These are phyloP conservation scores for Brenthis ino DNA, from an alignment of 2,888 invertebrate species.

Conservation along the genomic window DNA sequence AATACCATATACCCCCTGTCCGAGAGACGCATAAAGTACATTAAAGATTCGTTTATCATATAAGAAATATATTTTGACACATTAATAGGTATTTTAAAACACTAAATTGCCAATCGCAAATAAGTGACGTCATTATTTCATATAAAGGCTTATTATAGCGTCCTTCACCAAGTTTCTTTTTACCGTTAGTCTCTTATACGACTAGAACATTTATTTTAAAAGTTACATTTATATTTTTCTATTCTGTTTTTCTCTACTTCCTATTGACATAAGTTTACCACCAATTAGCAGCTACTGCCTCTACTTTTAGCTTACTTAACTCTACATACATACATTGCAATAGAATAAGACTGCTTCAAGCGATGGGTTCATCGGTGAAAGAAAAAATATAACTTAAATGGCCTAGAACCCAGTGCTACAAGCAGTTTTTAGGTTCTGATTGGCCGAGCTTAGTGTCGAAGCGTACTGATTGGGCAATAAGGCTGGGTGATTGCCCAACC, in stretches of 20 bases:
- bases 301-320: constrained; percentile 74
- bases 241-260: constrained; percentile 71
- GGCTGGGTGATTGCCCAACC: constrained; percentile 89
- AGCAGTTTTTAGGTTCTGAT: constrained; percentile 66
- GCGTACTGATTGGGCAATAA: constrained; percentile 86
- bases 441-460: constrained; percentile 66
- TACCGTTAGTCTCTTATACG: constrained; percentile 70
- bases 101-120: constrained; percentile 81
- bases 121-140: constrained; percentile 66
- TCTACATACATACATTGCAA: constrained; percentile 81
- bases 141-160: constrained; percentile 79
- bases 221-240: constrained; percentile 70
- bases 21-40: constrained; percentile 68
- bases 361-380: constrained; percentile 59
- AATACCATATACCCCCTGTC: constrained; percentile 75
- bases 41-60: constrained; percentile 66
- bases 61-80: constrained; percentile 70
- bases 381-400: constrained; percentile 50
- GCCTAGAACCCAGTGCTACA: constrained; percentile 59
- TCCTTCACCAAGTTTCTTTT: constrained; percentile 80
- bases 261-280: constrained; percentile 82
- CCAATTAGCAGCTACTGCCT: constrained; percentile 72
- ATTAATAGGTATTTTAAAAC: constrained; percentile 68
- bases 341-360: constrained; percentile 61
- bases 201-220: constrained; percentile 75